Evolutionary conservation across 1,140 invertebrate species (phyloP).

Genomic region (Pseudomyrmex sp.): DNA sequence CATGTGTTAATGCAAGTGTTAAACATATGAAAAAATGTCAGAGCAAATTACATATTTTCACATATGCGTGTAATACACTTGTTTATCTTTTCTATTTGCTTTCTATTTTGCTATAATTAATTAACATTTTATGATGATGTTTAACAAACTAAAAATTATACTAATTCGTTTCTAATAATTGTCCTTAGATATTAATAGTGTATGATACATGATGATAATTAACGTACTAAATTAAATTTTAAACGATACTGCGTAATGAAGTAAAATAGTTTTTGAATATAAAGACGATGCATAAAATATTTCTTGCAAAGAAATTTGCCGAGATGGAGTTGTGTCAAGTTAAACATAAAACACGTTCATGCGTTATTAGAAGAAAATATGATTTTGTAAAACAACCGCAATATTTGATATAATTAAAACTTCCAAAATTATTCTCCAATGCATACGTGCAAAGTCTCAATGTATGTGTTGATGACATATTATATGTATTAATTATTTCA

Average conservation of each 20-base stretch:
- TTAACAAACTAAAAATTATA: background rate
- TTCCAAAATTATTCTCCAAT: no score
- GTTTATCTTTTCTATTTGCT: background rate
- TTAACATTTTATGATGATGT: background rate
- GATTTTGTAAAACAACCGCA: no score
- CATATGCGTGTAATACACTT: background rate
- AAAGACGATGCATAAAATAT: no score
- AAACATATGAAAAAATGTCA: background rate
- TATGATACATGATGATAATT: background rate
- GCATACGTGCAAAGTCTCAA: background rate
- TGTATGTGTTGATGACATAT: background rate
- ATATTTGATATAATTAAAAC: no score
- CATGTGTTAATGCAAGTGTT: background rate
- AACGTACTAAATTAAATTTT: background rate
- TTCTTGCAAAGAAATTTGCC: no score
- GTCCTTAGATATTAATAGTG: background rate
- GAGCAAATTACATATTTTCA: background rate
- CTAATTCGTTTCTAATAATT: background rate
- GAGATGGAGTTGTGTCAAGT: no score
- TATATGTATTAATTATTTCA: no score
- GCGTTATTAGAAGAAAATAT: no score
- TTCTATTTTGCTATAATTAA: background rate
- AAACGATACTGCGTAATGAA: slow-evolving; percentile 8
- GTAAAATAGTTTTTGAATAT: background rate
- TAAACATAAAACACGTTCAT: no score